Conservation (phyloP, 2,888 invertebrate species). For the Ephialtes manifestator region DNA sequence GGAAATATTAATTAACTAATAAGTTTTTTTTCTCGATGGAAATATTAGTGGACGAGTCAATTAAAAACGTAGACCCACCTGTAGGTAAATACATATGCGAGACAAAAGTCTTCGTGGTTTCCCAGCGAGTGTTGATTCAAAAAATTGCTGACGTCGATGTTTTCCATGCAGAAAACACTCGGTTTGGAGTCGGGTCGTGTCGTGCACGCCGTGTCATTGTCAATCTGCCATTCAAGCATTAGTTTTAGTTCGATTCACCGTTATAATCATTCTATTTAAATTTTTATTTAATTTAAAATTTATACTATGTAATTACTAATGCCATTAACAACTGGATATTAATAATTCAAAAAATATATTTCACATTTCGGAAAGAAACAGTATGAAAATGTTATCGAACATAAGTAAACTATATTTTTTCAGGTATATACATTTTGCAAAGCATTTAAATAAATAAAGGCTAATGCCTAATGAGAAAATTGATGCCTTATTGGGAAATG, state of each 20-base stretch:
- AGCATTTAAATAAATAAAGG: too few relatives aligned
- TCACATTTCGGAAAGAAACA: too few relatives aligned
- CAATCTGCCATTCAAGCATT: conserved; percentile 90
- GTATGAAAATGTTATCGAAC: too few relatives aligned
- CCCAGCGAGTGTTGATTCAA: conserved; percentile 98
- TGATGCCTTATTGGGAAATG: too few relatives aligned
- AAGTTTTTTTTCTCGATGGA: neutral
- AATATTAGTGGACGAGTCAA: neutral
- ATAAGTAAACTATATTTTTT: too few relatives aligned
- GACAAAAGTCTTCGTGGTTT: conserved; percentile 99
- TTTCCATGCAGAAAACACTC: conserved; percentile 97
- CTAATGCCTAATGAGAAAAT: too few relatives aligned
- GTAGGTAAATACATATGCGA: conserved; percentile 99
- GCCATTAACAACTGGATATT: too few relatives aligned
- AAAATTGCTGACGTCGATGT: conserved; percentile 99
- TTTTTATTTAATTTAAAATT: too few relatives aligned
- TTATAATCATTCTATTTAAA: too few relatives aligned
- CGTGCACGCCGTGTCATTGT: conserved; percentile 93
- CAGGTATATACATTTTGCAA: too few relatives aligned
- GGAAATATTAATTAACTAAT: conserved; percentile 5
- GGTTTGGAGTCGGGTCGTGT: conserved; percentile 89
- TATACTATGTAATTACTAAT: too few relatives aligned
- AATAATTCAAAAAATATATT: too few relatives aligned
- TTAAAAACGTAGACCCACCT: conserved; percentile 71
- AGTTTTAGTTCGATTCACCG: neutral